Percentiles rank a stretch among this genome's conserved stretches.
Evolutionary conservation across 2,797 vertebrate genomes (phyloP).

Genomic region (Diceros bicornis): DNA sequence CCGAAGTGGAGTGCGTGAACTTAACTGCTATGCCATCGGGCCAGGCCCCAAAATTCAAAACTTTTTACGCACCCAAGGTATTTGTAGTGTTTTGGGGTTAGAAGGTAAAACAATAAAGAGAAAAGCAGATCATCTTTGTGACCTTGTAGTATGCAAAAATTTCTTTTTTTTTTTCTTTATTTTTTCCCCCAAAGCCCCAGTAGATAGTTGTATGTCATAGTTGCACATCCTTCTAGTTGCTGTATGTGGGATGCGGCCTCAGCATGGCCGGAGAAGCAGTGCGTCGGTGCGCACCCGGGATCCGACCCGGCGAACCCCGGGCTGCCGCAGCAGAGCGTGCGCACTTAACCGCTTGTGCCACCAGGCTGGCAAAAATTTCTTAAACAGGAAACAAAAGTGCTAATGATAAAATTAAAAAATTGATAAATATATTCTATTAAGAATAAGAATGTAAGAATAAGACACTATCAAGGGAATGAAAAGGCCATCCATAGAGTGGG

Average conservation of each 20-base stretch:
- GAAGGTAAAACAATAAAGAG: slow-evolving; percentile 42
- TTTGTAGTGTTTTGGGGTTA: not conserved
- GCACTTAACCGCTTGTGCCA: no score
- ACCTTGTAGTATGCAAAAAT: slow-evolving; percentile 22
- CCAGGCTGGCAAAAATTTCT: slow-evolving; percentile 20
- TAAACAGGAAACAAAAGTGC: slow-evolving; percentile 7
- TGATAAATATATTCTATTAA: not conserved
- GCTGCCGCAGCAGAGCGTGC: no score
- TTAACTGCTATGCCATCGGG: no score
- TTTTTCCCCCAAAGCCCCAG: no score
- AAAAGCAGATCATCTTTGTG: slow-evolving; percentile 24
- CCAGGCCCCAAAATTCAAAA: not conserved
- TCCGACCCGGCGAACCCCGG: no score
- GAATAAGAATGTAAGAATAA: not conserved
- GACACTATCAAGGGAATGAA: not conserved
- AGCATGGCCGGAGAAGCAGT: no score
- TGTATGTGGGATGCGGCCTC: no score
- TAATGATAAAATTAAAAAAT: slow-evolving; percentile 19
- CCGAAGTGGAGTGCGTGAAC: no score
- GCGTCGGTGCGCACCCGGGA: no score
- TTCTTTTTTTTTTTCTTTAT: no score
- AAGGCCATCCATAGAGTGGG: not conserved
- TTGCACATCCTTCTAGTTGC: no score
- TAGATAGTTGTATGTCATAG: no score
- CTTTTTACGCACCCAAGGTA: not conserved